Base-by-base conservation (phyloP, 2,888 invertebrate species). In the Acleris sparsana region DNA sequence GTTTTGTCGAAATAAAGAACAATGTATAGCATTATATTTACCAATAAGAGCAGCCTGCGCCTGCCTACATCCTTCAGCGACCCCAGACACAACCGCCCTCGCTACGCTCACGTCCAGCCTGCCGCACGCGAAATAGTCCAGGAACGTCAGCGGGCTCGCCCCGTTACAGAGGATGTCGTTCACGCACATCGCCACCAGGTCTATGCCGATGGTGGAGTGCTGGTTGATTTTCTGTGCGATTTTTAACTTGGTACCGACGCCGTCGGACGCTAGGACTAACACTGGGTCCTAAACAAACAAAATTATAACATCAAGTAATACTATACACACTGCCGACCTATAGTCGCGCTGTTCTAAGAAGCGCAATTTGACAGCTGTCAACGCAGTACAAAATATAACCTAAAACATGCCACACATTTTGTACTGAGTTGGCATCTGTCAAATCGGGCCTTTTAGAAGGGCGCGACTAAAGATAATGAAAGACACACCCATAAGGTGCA, bases 141-240 rank as follows among this genome's bases (percentile, higher is more conserved):
- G 93, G 93, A 99, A 99, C 71, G 97, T 98, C n/a, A 99, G 89
- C 0, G 99, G 99, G 73, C 97, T 96, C 0, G 99, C 99, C 5
- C 99, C 99, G 77, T 99, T 98, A 71, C 98, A 98, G 43, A 99
- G 93, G 55, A 99, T 96, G 86, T 99, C 99, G 89, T 99, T 99
- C 6, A 97, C 99, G 82, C 99, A 99, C 99, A 99, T 99, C 11
- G 99, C 99, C 2, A 99, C 99, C 68, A 99, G 93, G 91, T 99
- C 99, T 67, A 97, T 95, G 44, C 99, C 99, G 69, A 99, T 95
- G 0, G 96, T 96, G 69, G 94, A 90, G 86, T 98, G 97, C 13
- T 94, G 93, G 62, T 94, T 94, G 70, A 94, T 94, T 74, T 94
- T 94, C 84, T 98, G 96, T 0, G 99, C 99, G 69, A 97, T 96